phyloP scores from a whole-genome alignment of 2,113 vertebrate species.

The Callipepla squamata region DNA sequence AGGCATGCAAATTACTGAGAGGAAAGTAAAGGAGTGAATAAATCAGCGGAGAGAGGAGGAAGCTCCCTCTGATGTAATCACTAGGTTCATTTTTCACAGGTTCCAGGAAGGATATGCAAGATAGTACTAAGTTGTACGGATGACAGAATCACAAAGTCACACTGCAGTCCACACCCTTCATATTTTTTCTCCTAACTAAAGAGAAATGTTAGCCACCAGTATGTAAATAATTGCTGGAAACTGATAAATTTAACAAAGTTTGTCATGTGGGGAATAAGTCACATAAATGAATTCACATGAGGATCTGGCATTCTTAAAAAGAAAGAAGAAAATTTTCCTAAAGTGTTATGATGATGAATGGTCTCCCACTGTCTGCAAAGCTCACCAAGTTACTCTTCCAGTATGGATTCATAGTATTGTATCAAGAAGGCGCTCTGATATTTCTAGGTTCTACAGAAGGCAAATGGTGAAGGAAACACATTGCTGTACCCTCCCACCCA shows the following conservation, averaged over 20 bases:
- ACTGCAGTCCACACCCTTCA: rapidly evolving
- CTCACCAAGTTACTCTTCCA: background rate
- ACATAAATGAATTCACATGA: background rate
- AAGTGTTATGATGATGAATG: background rate
- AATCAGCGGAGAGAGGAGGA: background rate
- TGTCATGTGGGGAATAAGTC: background rate
- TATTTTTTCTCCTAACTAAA: background rate
- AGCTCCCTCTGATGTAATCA: conserved; percentile 7
- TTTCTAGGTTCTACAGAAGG: background rate
- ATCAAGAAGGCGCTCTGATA: background rate
- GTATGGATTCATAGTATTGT: background rate
- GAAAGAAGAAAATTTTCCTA: background rate
- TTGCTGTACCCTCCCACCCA: background rate
- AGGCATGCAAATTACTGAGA: conserved; percentile 13
- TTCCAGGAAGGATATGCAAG: background rate
- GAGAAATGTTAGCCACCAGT: background rate
- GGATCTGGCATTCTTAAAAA: background rate
- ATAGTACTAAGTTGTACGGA: background rate
- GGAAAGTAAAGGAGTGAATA: background rate
- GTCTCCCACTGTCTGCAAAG: background rate
- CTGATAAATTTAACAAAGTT: background rate
- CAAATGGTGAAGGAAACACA: background rate
- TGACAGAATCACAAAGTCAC: background rate
- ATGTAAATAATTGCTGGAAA: background rate
- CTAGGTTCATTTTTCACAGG: background rate